A percentile compares a stretch with the other conserved stretches of the same genome.
Conservation (phyloP, 1,140 invertebrate species). For the Asobara japonica region DNA sequence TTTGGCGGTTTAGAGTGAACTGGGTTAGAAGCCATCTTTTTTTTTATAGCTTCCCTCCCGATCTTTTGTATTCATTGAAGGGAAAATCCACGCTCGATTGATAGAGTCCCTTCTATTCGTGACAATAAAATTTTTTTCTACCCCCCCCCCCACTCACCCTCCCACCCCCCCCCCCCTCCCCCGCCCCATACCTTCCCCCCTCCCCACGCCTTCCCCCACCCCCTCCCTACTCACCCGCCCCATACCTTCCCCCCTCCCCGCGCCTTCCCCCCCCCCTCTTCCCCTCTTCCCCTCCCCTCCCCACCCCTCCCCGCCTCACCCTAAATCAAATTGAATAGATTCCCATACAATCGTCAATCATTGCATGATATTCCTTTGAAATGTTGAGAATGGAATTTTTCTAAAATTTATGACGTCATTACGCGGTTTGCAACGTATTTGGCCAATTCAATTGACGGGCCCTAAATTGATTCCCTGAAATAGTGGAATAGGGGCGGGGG, state of each 20-base stretch:
- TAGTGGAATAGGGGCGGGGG: too few relatives aligned
- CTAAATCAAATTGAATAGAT: neutral
- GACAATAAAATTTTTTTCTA: constrained; percentile 14
- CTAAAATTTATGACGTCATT: neutral
- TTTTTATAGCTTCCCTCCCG: neutral
- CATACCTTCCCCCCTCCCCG: neutral
- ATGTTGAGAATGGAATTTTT: neutral
- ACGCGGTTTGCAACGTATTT: neutral
- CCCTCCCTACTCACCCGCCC: too few relatives aligned
- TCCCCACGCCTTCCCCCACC: neutral
- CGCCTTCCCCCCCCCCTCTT: neutral
- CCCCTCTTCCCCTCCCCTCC: neutral
- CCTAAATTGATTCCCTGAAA: neutral
- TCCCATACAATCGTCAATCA: neutral
- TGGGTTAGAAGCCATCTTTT: constrained; percentile 14
- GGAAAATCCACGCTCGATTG: constrained; percentile 25
- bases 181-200: neutral
- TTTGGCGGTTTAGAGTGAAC: neutral
- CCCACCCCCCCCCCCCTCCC: neutral
- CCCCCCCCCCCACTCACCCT: neutral
- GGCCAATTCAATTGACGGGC: neutral
- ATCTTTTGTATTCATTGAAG: constrained; percentile 9
- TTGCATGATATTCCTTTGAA: neutral
- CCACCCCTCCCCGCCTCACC: neutral
- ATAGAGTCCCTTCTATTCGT: constrained; percentile 21